Percentiles rank a stretch among this genome's conserved stretches.
Conservation (phyloP, 2,888 invertebrate species). For the Cataglyphis livida region DNA sequence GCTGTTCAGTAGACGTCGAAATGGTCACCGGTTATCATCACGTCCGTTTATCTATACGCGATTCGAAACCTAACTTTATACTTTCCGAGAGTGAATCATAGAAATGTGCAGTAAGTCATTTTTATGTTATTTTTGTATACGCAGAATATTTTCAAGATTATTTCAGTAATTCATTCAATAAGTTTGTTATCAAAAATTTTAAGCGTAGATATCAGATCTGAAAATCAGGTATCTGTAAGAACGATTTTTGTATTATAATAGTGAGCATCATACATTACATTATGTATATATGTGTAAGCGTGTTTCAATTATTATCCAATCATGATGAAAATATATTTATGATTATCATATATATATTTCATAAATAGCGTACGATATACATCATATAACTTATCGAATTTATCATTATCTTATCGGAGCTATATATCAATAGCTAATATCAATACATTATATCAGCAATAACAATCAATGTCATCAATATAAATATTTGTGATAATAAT, state of each 20-base stretch:
- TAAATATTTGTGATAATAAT: not conserved
- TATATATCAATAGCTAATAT: not conserved
- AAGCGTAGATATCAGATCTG: not conserved
- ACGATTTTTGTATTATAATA: not conserved
- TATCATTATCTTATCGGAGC: not conserved
- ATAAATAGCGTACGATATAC: not conserved
- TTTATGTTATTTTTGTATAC: not conserved
- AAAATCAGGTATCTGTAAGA: not conserved
- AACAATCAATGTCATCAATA: not conserved
- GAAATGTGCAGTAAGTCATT: not conserved
- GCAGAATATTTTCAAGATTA: not conserved
- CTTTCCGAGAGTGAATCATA: constrained; percentile 4
- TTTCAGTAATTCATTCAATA: not conserved
- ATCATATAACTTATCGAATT: not conserved
- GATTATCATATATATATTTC: not conserved
- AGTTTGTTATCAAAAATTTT: not conserved
- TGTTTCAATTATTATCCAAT: not conserved
- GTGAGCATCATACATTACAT: not conserved
- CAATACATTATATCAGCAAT: not conserved
- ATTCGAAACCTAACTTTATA: constrained; percentile 17
- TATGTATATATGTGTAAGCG: not conserved
- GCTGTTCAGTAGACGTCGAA: constrained; percentile 66
- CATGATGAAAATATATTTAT: not conserved
- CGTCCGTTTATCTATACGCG: constrained; percentile 64
- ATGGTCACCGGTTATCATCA: constrained; percentile 69